Conservation (phyloP, 1,140 invertebrate genomes). For the Pseudomyrmex cubaensis region DNA sequence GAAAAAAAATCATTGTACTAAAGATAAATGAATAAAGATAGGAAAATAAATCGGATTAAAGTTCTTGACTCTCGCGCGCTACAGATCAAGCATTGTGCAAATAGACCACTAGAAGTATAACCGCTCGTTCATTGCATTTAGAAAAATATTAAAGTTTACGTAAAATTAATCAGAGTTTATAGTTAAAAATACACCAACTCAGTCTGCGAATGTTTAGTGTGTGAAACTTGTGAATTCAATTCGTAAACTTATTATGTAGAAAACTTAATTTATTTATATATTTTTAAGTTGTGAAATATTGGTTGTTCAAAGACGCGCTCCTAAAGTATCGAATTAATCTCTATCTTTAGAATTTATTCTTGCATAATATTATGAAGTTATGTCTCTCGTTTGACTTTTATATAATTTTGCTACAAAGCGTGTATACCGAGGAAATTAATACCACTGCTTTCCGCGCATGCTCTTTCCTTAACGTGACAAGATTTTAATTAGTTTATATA, state of each 20-base stretch:
- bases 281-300: constrained; percentile 14
- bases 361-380: constrained; percentile 52
- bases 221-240: neutral
- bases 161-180: constrained; percentile 3
- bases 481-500: constrained; percentile 60
- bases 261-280: constrained; percentile 1
- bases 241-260: constrained; percentile 36
- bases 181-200: constrained; percentile 14
- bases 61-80: neutral
- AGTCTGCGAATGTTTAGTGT: constrained; percentile 22
- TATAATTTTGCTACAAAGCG: constrained; percentile 51
- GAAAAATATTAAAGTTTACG: constrained; percentile 15
- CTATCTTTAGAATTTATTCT: constrained; percentile 47
- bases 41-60: constrained; percentile 35
- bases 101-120: neutral
- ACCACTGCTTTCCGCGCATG: constrained; percentile 40
- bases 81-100: neutral
- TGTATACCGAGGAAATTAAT: constrained; percentile 54
- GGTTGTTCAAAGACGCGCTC: constrained; percentile 6
- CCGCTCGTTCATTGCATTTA: neutral
- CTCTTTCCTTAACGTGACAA: constrained; percentile 54
- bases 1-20: neutral
- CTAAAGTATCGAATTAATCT: constrained; percentile 49
- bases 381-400: constrained; percentile 56
- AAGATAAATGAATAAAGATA: constrained; percentile 32